phyloP scores from a whole-genome alignment of 2,797 vertebrate genomes.

The Schizopygopsis malacanthus region DNA sequence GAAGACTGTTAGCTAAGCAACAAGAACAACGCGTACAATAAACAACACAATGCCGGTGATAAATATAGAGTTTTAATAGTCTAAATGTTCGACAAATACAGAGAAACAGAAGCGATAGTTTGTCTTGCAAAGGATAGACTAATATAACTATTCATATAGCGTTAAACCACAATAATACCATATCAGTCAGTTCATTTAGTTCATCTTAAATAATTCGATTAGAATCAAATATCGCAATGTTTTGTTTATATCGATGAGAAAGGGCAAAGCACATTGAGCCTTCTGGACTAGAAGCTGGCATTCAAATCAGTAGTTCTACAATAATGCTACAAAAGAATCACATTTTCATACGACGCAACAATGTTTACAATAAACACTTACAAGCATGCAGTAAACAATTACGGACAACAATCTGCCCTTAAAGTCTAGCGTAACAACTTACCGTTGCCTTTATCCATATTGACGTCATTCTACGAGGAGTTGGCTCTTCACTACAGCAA shows the following conservation, averaged over 20 bases:
- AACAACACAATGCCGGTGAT: neutral
- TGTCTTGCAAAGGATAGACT: neutral
- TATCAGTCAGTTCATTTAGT: neutral
- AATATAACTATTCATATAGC: neutral
- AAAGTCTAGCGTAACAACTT: conserved; percentile 27
- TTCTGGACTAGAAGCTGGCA: neutral
- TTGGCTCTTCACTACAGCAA: neutral
- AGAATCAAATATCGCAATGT: neutral
- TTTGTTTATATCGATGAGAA: conserved; percentile 10
- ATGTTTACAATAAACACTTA: neutral
- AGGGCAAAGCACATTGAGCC: neutral
- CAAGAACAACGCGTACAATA: neutral
- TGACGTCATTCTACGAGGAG: conserved; percentile 38
- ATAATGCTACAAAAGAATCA: neutral
- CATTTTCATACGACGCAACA: neutral
- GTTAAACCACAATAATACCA: neutral
- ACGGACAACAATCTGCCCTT: conserved; percentile 4
- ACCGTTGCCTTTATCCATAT: conserved; percentile 33
- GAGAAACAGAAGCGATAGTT: neutral
- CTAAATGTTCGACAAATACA: neutral
- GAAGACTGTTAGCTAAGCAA: neutral
- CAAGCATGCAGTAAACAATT: neutral
- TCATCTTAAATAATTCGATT: neutral
- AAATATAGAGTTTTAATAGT: neutral
- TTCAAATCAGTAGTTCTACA: neutral